These are phyloP conservation scores for Meandrusa payeni DNA, from an alignment of 2,888 invertebrate genomes.

Conservation along the genomic window DNA sequence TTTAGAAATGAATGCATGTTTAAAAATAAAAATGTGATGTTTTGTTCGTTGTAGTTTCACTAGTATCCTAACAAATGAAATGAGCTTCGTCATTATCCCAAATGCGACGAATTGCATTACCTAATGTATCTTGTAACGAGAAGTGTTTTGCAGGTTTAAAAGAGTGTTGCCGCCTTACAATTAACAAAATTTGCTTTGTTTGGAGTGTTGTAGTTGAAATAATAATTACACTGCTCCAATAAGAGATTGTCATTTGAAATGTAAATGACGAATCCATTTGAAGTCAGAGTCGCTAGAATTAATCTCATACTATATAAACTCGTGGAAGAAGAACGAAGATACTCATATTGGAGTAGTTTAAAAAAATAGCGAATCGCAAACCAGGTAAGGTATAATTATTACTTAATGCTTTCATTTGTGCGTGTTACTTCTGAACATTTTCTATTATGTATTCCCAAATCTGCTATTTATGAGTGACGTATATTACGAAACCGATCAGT, in stretches of 20 bases:
- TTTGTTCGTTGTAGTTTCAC: slow-evolving; percentile 78
- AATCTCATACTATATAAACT: too few species aligned
- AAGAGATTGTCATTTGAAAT: background rate
- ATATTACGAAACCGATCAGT: too few species aligned
- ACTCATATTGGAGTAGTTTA: slow-evolving; percentile 18
- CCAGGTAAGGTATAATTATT: slow-evolving; percentile 9
- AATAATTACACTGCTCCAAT: slow-evolving; percentile 14
- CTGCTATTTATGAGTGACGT: too few species aligned
- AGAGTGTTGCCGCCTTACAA: background rate
- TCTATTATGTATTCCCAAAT: too few species aligned
- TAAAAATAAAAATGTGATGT: slow-evolving; percentile 67
- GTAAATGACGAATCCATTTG: too few species aligned
- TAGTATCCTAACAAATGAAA: slow-evolving; percentile 62
- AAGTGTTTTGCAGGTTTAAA: too few species aligned
- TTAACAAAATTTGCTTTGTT: slow-evolving; percentile 17
- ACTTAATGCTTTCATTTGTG: slow-evolving; percentile 12
- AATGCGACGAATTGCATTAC: too few species aligned
- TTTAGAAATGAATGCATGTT: slow-evolving; percentile 63
- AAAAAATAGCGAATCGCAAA: background rate
- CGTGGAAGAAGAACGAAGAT: background rate
- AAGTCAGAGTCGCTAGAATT: too few species aligned
- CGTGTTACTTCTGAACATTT: too few species aligned
- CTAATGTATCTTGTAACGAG: too few species aligned
- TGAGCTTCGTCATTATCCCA: too few species aligned
- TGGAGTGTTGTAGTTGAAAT: slow-evolving; percentile 17